These are phyloP conservation scores for Tinea semifulvella DNA, from an alignment of 2,888 invertebrate species.

Conservation along the genomic window DNA sequence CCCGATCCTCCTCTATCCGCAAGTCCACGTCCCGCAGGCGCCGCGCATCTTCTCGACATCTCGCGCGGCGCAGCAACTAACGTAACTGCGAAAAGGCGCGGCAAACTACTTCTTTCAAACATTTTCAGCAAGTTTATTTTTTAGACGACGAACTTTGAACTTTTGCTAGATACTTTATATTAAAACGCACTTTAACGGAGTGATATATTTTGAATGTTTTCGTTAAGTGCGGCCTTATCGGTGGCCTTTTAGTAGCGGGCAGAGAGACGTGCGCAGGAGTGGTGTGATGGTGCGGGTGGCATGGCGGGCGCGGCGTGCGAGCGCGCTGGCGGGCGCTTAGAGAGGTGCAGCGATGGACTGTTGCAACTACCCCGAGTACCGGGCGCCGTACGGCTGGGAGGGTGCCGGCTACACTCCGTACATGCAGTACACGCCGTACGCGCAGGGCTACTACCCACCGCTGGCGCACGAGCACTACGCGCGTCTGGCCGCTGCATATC, in stretches of 20 bases:
- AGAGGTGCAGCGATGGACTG: slow-evolving; percentile 48
- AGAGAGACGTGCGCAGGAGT: slow-evolving; percentile 12
- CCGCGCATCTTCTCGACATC: slow-evolving; percentile 45
- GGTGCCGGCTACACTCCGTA: slow-evolving; percentile 35
- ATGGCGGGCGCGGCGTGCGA: slow-evolving; percentile 30
- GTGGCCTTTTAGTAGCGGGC: not conserved
- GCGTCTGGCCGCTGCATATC: slow-evolving; percentile 24
- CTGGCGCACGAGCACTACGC: slow-evolving; percentile 50
- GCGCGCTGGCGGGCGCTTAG: slow-evolving; percentile 45
- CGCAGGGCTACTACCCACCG: slow-evolving; percentile 31
- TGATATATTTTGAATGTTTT: not conserved
- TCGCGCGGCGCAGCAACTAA: slow-evolving; percentile 51
- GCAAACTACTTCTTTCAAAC: slow-evolving; percentile 2
- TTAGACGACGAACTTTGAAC: not conserved
- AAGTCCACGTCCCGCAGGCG: slow-evolving; percentile 36
- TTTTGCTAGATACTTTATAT: not conserved
- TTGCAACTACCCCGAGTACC: slow-evolving; percentile 62
- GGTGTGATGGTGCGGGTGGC: slow-evolving; percentile 22
- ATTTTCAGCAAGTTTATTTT: not conserved
- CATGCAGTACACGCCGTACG: slow-evolving; percentile 37
- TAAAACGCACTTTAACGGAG: not conserved
- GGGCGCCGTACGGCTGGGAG: slow-evolving; percentile 43
- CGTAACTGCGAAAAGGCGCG: slow-evolving; percentile 23
- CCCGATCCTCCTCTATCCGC: slow-evolving; percentile 63
- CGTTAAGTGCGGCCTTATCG: not conserved